Conservation (phyloP, 2,888 invertebrate genomes). For the Reticulitermes lucifugus region DNA sequence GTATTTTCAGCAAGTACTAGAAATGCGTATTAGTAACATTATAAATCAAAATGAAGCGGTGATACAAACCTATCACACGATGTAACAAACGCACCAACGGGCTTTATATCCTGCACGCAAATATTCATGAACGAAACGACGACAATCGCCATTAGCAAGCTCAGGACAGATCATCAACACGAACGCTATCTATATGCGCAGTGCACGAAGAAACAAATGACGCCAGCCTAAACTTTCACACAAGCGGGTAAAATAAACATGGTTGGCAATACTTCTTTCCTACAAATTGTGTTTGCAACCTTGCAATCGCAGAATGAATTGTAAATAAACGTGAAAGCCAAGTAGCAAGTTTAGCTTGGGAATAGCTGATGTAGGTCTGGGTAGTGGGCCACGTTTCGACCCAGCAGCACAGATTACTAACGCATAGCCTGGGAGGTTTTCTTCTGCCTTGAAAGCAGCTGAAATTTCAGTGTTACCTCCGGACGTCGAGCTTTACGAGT, state of each 20-base stretch:
- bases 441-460: too few species aligned
- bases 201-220: constrained; percentile 34
- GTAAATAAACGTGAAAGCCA: too few species aligned
- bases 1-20: background rate
- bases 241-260: constrained; percentile 17
- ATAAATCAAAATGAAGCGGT: background rate
- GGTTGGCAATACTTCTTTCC: background rate
- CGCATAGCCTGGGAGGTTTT: too few species aligned
- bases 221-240: background rate
- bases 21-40: background rate
- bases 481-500: too few species aligned
- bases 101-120: constrained; percentile 2
- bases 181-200: constrained; percentile 43
- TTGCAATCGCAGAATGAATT: too few species aligned
- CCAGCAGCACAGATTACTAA: too few species aligned
- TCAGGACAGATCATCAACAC: constrained; percentile 31
- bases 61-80: constrained; percentile 20
- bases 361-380: too few species aligned
- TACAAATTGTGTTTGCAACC: too few species aligned
- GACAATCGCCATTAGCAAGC: constrained; percentile 49
- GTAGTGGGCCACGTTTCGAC: too few species aligned
- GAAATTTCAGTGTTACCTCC: too few species aligned
- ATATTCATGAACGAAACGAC: constrained; percentile 31
- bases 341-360: too few species aligned
- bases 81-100: background rate